These are phyloP conservation scores for Eremobia ochroleuca DNA, from an alignment of 2,888 invertebrate species.

Conservation along the genomic window DNA sequence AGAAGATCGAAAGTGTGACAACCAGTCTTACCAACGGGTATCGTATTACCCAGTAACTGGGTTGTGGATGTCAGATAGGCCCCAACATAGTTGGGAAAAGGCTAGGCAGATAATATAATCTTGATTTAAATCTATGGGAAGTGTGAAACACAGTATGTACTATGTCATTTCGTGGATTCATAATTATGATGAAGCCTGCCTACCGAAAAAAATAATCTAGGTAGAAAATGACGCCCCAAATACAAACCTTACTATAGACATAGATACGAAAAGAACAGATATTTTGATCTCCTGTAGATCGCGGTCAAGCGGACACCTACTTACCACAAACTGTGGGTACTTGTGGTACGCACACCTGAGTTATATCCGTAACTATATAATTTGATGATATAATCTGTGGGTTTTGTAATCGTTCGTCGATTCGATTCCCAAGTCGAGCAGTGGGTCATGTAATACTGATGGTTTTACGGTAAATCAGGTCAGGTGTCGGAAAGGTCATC, in stretches of 20 bases:
- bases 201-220: not conserved
- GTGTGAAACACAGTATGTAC: not conserved
- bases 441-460: not conserved
- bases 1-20: too few species aligned
- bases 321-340: constrained; percentile 24
- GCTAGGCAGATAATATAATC: too few species aligned
- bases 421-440: constrained; percentile 26
- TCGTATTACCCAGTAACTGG: too few species aligned
- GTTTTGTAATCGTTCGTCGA: constrained; percentile 27
- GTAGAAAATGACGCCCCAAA: not conserved
- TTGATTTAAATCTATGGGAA: not conserved
- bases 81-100: too few species aligned
- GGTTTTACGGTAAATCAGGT: not conserved
- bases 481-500: constrained; percentile 13
- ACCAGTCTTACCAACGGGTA: too few species aligned
- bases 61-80: too few species aligned
- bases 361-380: constrained; percentile 43
- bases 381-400: constrained; percentile 36
- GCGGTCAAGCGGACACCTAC: constrained; percentile 63
- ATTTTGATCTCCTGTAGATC: constrained; percentile 7
- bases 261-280: constrained; percentile 10
- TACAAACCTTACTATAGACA: not conserved
- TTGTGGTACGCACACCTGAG: constrained; percentile 7
- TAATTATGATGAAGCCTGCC: not conserved
- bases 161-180: not conserved